These are phyloP conservation scores for Caenorhabditis macrosperma DNA, from an alignment of 2,888 invertebrate genomes.

Conservation along the genomic window DNA sequence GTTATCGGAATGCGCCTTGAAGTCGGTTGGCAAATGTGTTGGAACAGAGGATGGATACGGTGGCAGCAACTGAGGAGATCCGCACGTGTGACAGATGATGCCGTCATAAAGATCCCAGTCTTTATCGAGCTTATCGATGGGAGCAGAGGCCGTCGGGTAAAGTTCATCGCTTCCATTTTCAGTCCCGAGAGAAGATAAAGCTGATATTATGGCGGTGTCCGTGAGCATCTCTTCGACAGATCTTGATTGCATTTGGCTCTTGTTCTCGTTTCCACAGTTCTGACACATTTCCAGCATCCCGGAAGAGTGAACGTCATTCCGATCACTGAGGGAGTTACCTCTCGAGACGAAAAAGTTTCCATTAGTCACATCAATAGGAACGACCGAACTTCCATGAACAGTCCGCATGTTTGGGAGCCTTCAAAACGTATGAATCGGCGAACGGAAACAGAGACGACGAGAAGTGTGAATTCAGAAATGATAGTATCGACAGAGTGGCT, in stretches of 20 bases:
- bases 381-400: conserved; percentile 11
- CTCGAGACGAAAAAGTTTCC: conserved; percentile 8
- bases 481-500: background rate
- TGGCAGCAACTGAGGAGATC: background rate
- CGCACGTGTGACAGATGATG: conserved; percentile 2
- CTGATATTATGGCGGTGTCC: conserved; percentile 12
- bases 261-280: background rate
- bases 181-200: background rate
- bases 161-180: background rate
- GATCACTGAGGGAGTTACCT: background rate
- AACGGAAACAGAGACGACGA: background rate
- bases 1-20: background rate
- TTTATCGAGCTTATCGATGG: background rate
- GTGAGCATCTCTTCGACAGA: conserved; percentile 13
- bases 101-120: conserved; percentile 24
- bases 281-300: conserved; percentile 14
- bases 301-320: background rate
- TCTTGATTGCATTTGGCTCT: background rate
- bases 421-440: background rate
- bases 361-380: conserved; percentile 11
- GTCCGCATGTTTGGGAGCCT: conserved; percentile 9
- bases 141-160: no score
- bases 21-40: background rate
- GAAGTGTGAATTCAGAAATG: background rate
- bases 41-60: no score